Conservation (phyloP, 2,888 invertebrate species). For the Oligia latruncula region DNA sequence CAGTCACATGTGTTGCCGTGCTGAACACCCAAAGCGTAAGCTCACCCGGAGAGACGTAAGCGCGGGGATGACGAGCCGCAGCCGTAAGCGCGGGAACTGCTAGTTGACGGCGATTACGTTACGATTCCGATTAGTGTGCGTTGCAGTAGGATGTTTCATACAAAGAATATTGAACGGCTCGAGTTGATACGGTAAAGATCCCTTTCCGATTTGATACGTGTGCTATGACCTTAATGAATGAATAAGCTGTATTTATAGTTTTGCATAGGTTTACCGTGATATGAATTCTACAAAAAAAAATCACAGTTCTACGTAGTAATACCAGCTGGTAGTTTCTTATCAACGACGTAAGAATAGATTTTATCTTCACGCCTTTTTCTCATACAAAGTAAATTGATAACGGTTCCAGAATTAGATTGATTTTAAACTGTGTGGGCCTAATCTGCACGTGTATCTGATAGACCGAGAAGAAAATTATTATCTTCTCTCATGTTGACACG, state of each 20-base stretch:
- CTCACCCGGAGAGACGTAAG: too few species aligned
- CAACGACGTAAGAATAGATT: constrained; percentile 28
- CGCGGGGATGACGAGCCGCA: too few species aligned
- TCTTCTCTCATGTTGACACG: not conserved
- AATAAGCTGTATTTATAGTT: not conserved
- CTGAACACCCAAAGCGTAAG: not conserved
- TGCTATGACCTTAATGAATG: too few species aligned
- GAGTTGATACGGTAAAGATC: too few species aligned
- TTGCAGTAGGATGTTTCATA: too few species aligned
- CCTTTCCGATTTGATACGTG: too few species aligned
- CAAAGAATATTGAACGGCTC: too few species aligned
- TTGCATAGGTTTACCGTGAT: not conserved
- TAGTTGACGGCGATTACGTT: too few species aligned
- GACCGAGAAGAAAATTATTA: not conserved
- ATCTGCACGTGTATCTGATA: not conserved
- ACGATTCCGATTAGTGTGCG: too few species aligned
- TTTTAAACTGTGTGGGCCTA: constrained; percentile 10
- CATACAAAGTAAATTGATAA: constrained; percentile 22
- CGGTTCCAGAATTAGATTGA: constrained; percentile 7
- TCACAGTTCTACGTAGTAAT: not conserved
- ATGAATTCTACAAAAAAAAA: not conserved
- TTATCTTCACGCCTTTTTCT: constrained; percentile 45
- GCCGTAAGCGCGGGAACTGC: too few species aligned
- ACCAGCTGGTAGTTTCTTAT: constrained; percentile 39
- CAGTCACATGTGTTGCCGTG: not conserved